Conservation (phyloP, 30 jellyfish, hydroid and myxozoan genomes). For the Hydractinia echinata region DNA sequence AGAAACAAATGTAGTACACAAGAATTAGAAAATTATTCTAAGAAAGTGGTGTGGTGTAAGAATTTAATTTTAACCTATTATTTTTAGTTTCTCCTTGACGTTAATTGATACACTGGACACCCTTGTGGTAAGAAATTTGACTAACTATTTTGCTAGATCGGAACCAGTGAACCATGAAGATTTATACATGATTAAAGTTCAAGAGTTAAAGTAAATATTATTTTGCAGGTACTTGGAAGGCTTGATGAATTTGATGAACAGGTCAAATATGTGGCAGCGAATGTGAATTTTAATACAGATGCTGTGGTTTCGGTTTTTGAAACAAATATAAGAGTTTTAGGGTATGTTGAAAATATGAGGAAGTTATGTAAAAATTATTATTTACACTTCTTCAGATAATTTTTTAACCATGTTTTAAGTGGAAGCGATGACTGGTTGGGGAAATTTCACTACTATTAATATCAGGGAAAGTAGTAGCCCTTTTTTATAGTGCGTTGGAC, state of each 20-base stretch:
- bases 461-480: no score
- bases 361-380: background rate
- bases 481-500: no score
- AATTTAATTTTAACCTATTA: background rate
- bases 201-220: background rate
- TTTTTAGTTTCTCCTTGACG: constrained; percentile 79
- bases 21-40: no score
- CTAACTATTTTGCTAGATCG: background rate
- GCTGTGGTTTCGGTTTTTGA: constrained; percentile 94
- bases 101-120: constrained; percentile 95
- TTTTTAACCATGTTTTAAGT: no score
- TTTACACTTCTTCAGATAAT: background rate
- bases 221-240: constrained; percentile 73
- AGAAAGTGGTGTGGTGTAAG: no score
- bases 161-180: background rate
- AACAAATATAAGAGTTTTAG: constrained; percentile 90
- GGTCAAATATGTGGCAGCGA: constrained; percentile 47
- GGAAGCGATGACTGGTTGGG: no score
- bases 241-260: constrained; percentile 77
- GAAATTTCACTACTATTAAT: no score
- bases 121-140: constrained; percentile 71
- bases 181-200: background rate
- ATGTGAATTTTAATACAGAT: constrained; percentile 83
- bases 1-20: no score
- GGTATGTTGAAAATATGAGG: constrained; percentile 39